These are phyloP conservation scores for Rallus limicola DNA, from an alignment of 2,113 vertebrate genomes.

Conservation along the genomic window DNA sequence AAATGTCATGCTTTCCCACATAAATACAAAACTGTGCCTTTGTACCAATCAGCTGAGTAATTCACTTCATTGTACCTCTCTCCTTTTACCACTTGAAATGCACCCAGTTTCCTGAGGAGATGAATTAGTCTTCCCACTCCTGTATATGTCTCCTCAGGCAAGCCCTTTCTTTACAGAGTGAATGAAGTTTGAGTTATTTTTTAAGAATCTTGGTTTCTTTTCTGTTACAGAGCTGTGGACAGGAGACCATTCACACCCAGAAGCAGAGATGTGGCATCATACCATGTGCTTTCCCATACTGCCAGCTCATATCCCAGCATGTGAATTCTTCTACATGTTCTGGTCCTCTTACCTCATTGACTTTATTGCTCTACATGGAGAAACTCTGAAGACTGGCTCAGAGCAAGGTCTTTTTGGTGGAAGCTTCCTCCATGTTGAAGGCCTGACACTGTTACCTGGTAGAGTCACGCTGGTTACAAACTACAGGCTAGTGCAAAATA, in stretches of 20 bases:
- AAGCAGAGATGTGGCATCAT: rapidly evolving
- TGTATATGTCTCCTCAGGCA: not conserved
- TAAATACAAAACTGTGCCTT: not conserved
- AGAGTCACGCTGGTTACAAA: not conserved
- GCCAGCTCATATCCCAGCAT: not conserved
- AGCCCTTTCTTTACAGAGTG: not conserved
- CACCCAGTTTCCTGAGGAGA: not conserved
- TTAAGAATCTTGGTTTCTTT: not conserved
- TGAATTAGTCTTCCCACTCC: not conserved
- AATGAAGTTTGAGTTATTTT: not conserved
- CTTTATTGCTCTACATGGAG: not conserved
- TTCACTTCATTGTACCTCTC: not conserved
- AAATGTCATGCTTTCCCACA: not conserved
- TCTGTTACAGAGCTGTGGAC: not conserved
- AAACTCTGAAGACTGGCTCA: not conserved
- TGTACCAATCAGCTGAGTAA: not conserved
- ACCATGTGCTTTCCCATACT: not conserved
- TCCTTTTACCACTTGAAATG: not conserved
- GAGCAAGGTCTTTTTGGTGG: not conserved
- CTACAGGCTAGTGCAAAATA: not conserved
- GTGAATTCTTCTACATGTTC: not conserved
- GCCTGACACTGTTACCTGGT: not conserved
- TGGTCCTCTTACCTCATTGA: not conserved
- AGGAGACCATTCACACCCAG: not conserved
- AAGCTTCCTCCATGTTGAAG: not conserved